These are phyloP conservation scores for Uromys caudimaculatus DNA, from an alignment of 2,797 vertebrate species.

Conservation along the genomic window DNA sequence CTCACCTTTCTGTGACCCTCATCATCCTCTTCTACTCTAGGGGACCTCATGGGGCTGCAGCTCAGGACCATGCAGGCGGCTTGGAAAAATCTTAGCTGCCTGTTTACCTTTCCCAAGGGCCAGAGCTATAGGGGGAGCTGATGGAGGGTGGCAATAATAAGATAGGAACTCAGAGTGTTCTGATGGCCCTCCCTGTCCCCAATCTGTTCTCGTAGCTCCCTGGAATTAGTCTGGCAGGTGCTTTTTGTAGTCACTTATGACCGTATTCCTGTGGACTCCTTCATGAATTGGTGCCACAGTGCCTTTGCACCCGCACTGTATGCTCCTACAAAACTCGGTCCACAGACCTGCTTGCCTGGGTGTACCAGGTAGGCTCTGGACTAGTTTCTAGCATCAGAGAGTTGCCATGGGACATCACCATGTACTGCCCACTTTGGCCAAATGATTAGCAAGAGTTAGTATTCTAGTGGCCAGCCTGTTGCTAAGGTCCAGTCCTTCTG, in stretches of 20 bases:
- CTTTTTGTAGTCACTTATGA: neutral
- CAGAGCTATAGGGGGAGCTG: neutral
- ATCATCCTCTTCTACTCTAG: neutral
- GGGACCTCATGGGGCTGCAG: neutral
- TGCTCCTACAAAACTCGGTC: neutral
- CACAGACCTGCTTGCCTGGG: neutral
- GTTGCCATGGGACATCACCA: neutral
- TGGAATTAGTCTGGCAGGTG: neutral
- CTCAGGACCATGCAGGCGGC: neutral
- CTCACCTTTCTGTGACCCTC: no score
- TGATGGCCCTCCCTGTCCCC: no score
- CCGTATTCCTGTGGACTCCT: neutral
- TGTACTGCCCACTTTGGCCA: neutral
- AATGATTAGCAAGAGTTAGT: neutral
- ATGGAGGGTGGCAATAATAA: neutral
- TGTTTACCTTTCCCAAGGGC: neutral
- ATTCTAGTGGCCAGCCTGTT: fast-evolving
- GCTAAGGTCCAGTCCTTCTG: neutral
- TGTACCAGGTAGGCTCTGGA: neutral
- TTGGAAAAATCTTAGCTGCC: no score
- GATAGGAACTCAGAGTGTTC: neutral
- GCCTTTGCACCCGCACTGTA: neutral
- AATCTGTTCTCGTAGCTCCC: neutral
- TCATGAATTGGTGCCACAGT: neutral
- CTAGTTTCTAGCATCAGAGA: neutral